Base-by-base conservation (phyloP, 1,140 invertebrate genomes). In the Sycophaga agraensis region DNA sequence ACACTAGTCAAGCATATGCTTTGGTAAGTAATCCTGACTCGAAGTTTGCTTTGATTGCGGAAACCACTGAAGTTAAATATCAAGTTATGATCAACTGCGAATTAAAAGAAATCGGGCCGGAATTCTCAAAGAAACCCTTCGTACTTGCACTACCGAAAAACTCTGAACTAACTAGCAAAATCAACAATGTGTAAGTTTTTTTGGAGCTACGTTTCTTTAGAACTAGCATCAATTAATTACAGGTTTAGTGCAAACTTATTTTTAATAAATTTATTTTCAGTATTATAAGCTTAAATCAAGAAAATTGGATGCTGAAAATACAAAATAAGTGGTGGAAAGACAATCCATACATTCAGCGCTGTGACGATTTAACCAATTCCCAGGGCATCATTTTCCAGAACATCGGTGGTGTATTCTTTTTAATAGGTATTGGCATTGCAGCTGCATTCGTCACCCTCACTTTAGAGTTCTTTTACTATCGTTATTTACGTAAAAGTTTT, bases 371-470 rank as follows among this genome's bases (percentile, higher is more conserved):
- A 69, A 85, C 90, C 42, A 92, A 96, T 57, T 91, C 96, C 73
- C 92, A 97, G 76, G 96, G 96, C 35, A 99, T 99, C 70, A 96
- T 93, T 59, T 97, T 99, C 64, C 87, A 96, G 67, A 98, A 98
- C 74, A 99, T 98, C 63, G 94, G 96, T 39, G 96, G 96, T 0
- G 96, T 98, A 0, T 99, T 98, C 72, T 95, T 98, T 45, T 92
- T 97, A 0, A 96, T 97, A 65, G 94, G 97, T 68, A 91, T 95
- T 49, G 95, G 95, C 0, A 96, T 97, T 42, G 90, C 90, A 0
- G 82, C 97, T 68, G 93, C 96, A 8, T 93, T 94, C 67, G 78
- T 97, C 24, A 97, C 94, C 0, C 80, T 98, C n/a, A 89, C 88
- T 0, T 88, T 96, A 40, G 96, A 99, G 78, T 98, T 96, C 71